Evolutionary conservation across 2,113 vertebrate species (phyloP).

Genomic region (Nycticebus coucang): DNA sequence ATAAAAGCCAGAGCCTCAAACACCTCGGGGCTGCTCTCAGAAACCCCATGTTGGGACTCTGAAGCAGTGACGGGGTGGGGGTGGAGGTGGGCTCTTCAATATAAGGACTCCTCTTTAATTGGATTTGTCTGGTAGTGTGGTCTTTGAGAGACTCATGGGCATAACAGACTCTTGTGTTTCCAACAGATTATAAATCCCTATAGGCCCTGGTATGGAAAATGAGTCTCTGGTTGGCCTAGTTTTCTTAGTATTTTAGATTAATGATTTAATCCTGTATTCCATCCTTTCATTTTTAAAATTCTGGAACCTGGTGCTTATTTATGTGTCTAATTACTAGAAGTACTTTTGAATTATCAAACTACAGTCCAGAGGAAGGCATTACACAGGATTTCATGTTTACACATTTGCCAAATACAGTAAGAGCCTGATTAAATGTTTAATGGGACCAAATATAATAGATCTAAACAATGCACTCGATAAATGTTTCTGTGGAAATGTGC

Average conservation of each 20-base stretch:
- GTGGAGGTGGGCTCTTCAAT: no score
- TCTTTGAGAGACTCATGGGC: no score
- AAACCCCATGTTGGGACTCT: no score
- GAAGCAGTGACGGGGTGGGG: no score
- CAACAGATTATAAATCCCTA: neutral
- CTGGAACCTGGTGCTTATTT: neutral
- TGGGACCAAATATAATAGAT: neutral
- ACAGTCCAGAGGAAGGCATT: neutral
- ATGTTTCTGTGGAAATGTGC: neutral
- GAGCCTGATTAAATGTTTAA: neutral
- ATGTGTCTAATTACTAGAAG: neutral
- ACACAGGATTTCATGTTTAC: constrained; percentile 22
- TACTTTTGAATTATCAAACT: neutral
- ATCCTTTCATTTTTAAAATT: neutral
- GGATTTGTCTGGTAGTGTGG: no score
- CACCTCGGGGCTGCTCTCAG: no score
- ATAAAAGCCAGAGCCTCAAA: no score
- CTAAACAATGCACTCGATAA: neutral
- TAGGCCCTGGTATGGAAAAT: neutral
- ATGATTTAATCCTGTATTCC: neutral
- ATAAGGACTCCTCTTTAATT: no score
- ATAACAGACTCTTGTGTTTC: neutral
- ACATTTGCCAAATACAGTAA: neutral
- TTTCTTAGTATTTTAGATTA: constrained; percentile 2
- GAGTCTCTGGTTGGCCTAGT: neutral